phyloP scores from a whole-genome alignment of 92 coral and sea anemone genomes.

The Palythoa heliodiscus region DNA sequence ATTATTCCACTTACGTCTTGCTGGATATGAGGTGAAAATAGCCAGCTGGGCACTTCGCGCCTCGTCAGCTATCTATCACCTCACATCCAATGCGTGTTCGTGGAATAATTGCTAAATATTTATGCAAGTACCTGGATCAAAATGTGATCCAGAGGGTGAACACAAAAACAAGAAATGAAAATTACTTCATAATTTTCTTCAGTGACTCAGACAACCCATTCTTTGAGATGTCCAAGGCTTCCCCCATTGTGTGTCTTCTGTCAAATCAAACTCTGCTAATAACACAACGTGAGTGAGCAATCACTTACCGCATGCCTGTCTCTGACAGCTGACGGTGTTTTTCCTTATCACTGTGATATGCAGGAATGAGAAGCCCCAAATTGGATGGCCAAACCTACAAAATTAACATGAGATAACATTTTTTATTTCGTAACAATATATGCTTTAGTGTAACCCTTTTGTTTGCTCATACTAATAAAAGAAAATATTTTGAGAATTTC shows the following conservation, averaged over 20 bases:
- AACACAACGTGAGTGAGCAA: not conserved
- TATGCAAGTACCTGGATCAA: too few relatives aligned
- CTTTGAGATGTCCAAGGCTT: not conserved
- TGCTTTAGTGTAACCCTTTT: not conserved
- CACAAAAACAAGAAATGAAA: too few relatives aligned
- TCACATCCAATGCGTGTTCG: too few relatives aligned
- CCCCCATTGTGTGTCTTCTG: not conserved
- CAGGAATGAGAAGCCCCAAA: slow-evolving; percentile 33
- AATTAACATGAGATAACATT: not conserved
- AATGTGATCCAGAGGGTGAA: too few relatives aligned
- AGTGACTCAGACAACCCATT: too few relatives aligned
- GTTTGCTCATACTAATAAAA: not conserved
- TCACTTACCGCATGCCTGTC: slow-evolving; percentile 12
- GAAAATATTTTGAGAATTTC: not conserved
- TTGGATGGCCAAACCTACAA: slow-evolving; percentile 37
- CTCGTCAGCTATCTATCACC: too few relatives aligned
- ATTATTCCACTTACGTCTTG: too few relatives aligned
- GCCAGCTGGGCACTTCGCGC: too few relatives aligned
- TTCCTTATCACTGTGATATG: slow-evolving; percentile 14
- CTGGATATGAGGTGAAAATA: too few relatives aligned
- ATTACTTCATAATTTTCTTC: too few relatives aligned
- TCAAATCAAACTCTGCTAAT: not conserved
- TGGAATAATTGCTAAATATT: too few relatives aligned
- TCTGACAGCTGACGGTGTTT: slow-evolving; percentile 10
- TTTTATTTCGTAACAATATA: not conserved